These are phyloP conservation scores for Catharus bicknelli DNA, from an alignment of 2,113 vertebrate genomes.

Conservation along the genomic window DNA sequence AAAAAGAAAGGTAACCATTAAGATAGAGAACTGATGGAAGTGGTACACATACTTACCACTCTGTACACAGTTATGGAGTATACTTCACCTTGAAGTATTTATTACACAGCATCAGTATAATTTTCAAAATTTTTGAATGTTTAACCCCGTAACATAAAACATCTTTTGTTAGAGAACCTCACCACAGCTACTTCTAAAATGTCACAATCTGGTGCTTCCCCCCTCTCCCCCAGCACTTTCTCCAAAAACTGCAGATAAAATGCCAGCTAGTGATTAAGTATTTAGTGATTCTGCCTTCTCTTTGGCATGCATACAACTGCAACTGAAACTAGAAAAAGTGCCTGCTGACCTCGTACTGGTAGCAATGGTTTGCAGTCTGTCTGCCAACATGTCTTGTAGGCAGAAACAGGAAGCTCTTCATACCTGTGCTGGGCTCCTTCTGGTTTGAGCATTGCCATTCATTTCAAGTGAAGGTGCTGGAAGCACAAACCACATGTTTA, in stretches of 20 bases:
- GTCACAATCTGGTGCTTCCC: not conserved
- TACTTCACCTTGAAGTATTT: not conserved
- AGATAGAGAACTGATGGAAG: not conserved
- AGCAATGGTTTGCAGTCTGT: not conserved
- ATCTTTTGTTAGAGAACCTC: not conserved
- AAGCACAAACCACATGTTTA: not conserved
- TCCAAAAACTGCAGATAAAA: not conserved
- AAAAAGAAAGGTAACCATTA: not conserved
- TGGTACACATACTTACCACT: not conserved
- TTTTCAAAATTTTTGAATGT: not conserved
- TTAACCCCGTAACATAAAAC: not conserved
- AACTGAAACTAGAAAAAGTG: not conserved
- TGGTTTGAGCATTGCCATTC: not conserved
- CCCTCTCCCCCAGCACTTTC: rapidly evolving
- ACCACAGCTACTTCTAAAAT: not conserved
- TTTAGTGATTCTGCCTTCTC: not conserved
- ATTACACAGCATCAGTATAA: not conserved
- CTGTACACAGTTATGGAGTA: not conserved
- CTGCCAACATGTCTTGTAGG: not conserved
- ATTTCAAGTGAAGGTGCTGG: not conserved
- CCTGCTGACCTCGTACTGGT: not conserved
- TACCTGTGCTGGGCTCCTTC: not conserved
- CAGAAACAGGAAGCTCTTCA: not conserved
- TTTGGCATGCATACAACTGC: not conserved
- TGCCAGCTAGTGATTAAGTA: not conserved